Evolutionary conservation across 2,888 invertebrate genomes (phyloP).

Genomic region (Drosophila anomelani): DNA sequence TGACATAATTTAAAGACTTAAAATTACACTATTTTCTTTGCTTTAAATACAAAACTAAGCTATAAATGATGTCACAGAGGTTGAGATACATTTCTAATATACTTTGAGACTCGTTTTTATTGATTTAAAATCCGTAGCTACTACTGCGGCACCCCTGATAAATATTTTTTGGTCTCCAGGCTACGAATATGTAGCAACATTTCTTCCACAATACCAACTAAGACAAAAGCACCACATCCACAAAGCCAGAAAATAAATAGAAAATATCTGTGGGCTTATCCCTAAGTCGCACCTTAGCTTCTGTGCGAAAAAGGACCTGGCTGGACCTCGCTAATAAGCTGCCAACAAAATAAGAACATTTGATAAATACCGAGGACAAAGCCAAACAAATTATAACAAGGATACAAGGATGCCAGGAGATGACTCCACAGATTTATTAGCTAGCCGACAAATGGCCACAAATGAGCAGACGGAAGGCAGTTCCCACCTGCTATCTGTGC

Average conservation of each 20-base stretch:
- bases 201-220: not conserved
- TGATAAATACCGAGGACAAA: conserved; percentile 73
- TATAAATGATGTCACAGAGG: too few species aligned
- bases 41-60: not conserved
- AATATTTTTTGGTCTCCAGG: not conserved
- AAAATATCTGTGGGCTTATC: conserved; percentile 46
- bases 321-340: conserved; percentile 68
- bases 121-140: not conserved
- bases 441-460: conserved; percentile 63
- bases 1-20: not conserved
- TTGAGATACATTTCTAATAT: too few species aligned
- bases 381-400: conserved; percentile 76
- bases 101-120: not conserved
- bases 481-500: conserved; percentile 44
- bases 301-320: conserved; percentile 5
- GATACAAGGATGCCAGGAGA: conserved; percentile 33
- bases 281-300: conserved; percentile 47
- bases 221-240: not conserved
- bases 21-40: not conserved
- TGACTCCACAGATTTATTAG: conserved; percentile 67
- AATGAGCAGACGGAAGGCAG: conserved; percentile 49
- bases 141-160: not conserved
- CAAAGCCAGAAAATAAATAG: conserved; percentile 41
- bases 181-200: not conserved
- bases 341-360: conserved; percentile 72